These are phyloP conservation scores for Propithecus perrieri DNA, from an alignment of 2,797 vertebrate species.

Conservation along the genomic window DNA sequence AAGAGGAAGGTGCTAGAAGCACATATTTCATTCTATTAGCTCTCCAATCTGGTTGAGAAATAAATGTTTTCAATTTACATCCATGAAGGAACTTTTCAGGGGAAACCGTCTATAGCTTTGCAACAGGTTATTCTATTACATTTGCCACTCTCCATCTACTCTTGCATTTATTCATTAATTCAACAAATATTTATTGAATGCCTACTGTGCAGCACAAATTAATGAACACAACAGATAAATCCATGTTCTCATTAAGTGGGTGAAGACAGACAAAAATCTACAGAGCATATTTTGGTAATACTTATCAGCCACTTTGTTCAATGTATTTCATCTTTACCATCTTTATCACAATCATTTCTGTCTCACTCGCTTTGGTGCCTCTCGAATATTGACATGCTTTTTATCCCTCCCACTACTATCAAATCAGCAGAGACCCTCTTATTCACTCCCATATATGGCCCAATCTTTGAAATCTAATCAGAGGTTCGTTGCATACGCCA, in stretches of 20 bases:
- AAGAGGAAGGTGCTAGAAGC: not conserved
- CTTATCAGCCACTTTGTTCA: not conserved
- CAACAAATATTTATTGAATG: conserved; percentile 5
- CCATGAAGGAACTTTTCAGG: not conserved
- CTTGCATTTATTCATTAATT: not conserved
- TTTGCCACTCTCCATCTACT: not conserved
- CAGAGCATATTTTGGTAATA: not conserved
- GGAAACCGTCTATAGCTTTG: not conserved
- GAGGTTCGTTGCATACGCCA: not conserved
- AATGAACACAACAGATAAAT: not conserved
- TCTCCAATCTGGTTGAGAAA: not conserved
- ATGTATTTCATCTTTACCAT: not conserved
- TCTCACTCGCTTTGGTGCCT: not conserved
- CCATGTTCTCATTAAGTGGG: not conserved
- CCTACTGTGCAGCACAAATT: not conserved
- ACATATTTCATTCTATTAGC: not conserved
- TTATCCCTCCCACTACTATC: not conserved
- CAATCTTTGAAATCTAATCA: not conserved
- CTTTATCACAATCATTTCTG: not conserved
- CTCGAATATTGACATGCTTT: not conserved
- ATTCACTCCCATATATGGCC: not conserved
- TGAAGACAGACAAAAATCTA: not conserved
- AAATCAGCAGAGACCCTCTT: not conserved
- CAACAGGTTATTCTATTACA: not conserved
- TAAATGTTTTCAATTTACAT: conserved; percentile 15